Percentiles rank a stretch among this genome's conserved stretches.
Evolutionary conservation across 1,140 invertebrate species (phyloP).

Genomic region (Probaryconus sp.): DNA sequence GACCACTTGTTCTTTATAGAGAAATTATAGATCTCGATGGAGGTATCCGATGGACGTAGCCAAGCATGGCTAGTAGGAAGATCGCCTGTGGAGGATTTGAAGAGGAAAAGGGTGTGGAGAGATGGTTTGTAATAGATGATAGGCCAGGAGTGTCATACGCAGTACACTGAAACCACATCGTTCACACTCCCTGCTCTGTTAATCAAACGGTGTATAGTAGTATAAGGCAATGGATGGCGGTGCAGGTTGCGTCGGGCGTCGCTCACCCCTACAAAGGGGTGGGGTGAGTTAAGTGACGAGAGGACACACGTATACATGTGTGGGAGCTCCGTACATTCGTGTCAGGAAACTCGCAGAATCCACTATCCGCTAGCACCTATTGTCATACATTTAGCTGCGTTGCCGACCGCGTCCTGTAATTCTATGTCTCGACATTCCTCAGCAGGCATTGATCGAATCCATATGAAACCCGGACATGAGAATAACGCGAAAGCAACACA

Average conservation of each 20-base stretch:
- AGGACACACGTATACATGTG: constrained; percentile 26
- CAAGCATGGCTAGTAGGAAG: constrained; percentile 35
- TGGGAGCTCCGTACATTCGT: constrained; percentile 4
- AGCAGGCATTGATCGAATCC: constrained; percentile 28
- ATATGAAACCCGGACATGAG: constrained; percentile 17
- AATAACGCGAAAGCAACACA: constrained; percentile 18
- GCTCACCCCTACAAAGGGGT: constrained; percentile 1
- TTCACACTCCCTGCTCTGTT: constrained; percentile 71
- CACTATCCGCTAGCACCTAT: constrained; percentile 17
- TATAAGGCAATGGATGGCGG: constrained; percentile 2
- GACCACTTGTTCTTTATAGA: no score
- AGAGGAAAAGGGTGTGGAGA: constrained; percentile 39
- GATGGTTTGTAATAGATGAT: constrained; percentile 69
- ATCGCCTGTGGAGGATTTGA: constrained; percentile 48
- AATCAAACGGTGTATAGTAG: constrained; percentile 69
- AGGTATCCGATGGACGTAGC: constrained; percentile 23
- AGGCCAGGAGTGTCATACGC: constrained; percentile 69
- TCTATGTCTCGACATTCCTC: constrained; percentile 22
- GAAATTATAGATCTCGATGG: constrained; percentile 2
- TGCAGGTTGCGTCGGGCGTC: background rate
- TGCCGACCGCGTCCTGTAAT: constrained; percentile 49
- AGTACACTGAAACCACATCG: constrained; percentile 67
- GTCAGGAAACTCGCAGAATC: constrained; percentile 32
- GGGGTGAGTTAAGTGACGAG: constrained; percentile 4
- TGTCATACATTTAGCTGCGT: constrained; percentile 54